Percentiles rank a stretch among this genome's conserved stretches.
Conservation (phyloP, 35 echinoderm and acorn worm genomes). For the Amphiura filiformis region DNA sequence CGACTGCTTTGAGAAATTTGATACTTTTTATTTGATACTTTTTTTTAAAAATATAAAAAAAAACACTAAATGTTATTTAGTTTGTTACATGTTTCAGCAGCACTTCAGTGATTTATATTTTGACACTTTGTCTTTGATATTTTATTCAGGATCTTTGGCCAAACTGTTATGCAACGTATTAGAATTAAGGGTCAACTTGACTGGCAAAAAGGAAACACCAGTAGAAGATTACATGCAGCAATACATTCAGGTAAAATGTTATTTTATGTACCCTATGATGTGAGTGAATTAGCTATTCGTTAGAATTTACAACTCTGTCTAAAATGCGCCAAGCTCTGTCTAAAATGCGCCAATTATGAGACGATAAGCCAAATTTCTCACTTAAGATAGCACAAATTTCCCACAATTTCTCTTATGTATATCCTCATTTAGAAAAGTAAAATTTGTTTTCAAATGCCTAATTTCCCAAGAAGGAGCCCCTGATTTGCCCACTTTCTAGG, state of each 20-base stretch:
- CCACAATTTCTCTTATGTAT: too few relatives aligned
- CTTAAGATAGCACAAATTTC: too few relatives aligned
- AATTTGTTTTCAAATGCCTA: too few relatives aligned
- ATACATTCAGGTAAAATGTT: conserved; percentile 25
- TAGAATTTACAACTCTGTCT: background rate
- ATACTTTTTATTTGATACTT: background rate
- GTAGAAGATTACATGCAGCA: conserved; percentile 11
- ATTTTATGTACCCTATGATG: background rate
- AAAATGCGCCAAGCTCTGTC: background rate
- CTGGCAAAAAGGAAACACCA: background rate
- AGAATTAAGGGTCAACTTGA: conserved; percentile 7
- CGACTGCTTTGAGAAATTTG: background rate
- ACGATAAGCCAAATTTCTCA: background rate
- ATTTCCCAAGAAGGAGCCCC: too few relatives aligned
- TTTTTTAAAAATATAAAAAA: background rate
- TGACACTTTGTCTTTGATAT: background rate
- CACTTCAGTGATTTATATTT: too few relatives aligned
- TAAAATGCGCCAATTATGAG: background rate
- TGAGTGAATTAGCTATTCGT: background rate
- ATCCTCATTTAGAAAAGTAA: too few relatives aligned
- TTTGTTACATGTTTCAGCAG: background rate
- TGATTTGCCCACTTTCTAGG: too few relatives aligned
- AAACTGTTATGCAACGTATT: conserved; percentile 1
- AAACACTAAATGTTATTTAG: background rate
- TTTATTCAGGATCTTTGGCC: conserved; percentile 12